Evolutionary conservation across 35 echinoderm and acorn worm species (phyloP).

Genomic region (Apostichopus californicus): DNA sequence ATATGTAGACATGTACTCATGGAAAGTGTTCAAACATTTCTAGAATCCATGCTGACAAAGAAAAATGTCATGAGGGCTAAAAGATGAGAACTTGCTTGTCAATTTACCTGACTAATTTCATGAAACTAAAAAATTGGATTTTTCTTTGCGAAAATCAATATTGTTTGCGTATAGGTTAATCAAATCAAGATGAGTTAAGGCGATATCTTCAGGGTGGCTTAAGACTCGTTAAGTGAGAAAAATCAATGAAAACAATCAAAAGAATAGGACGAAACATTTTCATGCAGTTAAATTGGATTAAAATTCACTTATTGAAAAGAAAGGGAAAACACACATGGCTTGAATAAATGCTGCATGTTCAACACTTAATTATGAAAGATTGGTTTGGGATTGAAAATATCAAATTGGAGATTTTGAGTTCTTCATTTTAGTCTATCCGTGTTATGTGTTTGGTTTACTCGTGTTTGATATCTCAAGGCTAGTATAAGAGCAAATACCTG

Average conservation of each 20-base stretch:
- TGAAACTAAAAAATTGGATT: background rate
- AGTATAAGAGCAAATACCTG: too few relatives aligned
- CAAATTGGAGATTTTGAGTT: too few relatives aligned
- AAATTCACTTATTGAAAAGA: background rate
- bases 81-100: background rate
- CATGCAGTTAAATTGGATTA: background rate
- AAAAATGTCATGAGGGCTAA: background rate
- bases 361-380: background rate
- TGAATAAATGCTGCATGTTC: background rate
- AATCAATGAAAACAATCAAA: background rate
- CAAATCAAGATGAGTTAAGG: background rate
- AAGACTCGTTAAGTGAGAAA: background rate
- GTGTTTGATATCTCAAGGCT: too few relatives aligned
- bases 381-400: background rate
- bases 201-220: background rate
- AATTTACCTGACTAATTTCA: background rate
- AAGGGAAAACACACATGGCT: background rate
- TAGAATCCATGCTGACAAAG: background rate
- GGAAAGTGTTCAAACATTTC: too few relatives aligned
- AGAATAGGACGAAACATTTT: background rate
- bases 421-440: too few relatives aligned
- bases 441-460: too few relatives aligned
- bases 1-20: too few relatives aligned
- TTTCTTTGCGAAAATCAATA: background rate
- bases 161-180: background rate